Evolutionary conservation across 2,113 vertebrate genomes (phyloP).

Genomic region (Candoia aspera): DNA sequence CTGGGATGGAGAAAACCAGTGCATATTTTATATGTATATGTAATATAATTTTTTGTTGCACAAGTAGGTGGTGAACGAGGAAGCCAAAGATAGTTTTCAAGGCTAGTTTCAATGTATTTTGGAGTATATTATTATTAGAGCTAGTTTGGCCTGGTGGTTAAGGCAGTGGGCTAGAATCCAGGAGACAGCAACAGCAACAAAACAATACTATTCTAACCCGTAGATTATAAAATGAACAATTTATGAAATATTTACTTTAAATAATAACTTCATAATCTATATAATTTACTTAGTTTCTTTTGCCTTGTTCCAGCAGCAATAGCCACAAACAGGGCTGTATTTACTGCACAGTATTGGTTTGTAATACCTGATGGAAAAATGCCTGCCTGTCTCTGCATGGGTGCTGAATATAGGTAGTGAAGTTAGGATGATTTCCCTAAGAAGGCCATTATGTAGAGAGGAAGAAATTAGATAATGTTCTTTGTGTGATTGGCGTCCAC

Average conservation of each 20-base stretch:
- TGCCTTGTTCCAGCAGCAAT: background rate
- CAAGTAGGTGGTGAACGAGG: background rate
- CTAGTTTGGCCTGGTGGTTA: too few relatives aligned
- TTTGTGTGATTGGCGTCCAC: background rate
- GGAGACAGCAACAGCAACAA: background rate
- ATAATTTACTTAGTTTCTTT: background rate
- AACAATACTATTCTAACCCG: background rate
- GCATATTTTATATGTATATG: background rate
- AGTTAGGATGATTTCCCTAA: background rate
- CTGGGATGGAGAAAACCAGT: background rate
- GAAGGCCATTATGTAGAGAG: background rate
- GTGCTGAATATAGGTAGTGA: background rate
- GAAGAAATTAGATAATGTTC: background rate
- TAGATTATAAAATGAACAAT: background rate
- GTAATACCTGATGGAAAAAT: background rate
- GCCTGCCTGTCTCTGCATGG: background rate
- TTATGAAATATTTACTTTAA: background rate
- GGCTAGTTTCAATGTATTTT: background rate
- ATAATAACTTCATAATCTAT: background rate
- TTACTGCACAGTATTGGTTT: background rate
- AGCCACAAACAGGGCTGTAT: background rate
- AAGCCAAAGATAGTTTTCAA: background rate
- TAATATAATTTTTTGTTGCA: background rate
- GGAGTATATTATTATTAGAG: background rate
- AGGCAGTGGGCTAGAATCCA: too few relatives aligned